These are phyloP conservation scores for Chrysaora quinquecirrha DNA, from an alignment of 30 jellyfish, hydroid and myxozoan species.

Conservation along the genomic window DNA sequence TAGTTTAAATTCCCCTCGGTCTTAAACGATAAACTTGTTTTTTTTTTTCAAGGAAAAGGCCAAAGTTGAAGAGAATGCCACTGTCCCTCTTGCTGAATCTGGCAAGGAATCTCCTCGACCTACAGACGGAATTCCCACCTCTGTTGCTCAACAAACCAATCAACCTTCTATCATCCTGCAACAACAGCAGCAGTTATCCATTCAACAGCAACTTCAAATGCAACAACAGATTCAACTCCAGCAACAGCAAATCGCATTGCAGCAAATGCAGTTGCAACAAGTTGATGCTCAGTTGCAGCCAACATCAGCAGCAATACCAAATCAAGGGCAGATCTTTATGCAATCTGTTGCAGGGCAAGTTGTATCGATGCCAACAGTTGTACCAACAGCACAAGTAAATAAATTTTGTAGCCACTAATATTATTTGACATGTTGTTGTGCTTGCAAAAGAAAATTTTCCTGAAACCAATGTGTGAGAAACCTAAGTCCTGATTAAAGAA, in stretches of 20 bases:
- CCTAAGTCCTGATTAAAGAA: too few species aligned
- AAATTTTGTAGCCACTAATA: too few species aligned
- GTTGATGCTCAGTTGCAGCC: conserved; percentile 24
- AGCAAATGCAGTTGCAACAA: conserved; percentile 26
- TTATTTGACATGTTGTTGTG: too few species aligned
- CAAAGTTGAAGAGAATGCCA: too few species aligned
- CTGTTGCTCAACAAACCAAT: neutral
- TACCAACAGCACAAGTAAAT: too few species aligned
- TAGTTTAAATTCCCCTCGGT: too few species aligned
- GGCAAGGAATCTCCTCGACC: neutral
- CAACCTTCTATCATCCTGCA: conserved; percentile 40
- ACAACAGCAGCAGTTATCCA: conserved; percentile 36
- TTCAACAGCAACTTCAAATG: conserved; percentile 11
- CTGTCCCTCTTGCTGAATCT: too few species aligned
- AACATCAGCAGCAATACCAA: neutral
- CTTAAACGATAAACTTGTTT: too few species aligned
- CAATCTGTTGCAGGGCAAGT: conserved; percentile 32
- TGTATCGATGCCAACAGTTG: conserved; percentile 41
- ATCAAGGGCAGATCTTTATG: conserved; percentile 10
- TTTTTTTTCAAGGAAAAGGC: too few species aligned
- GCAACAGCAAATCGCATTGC: conserved; percentile 31
- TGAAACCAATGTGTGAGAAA: too few species aligned
- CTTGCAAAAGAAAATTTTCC: too few species aligned
- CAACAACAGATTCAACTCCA: conserved; percentile 58
- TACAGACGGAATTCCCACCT: neutral